These are phyloP conservation scores for Dasyprocta punctata DNA, from an alignment of 2,113 vertebrate genomes.

Conservation along the genomic window DNA sequence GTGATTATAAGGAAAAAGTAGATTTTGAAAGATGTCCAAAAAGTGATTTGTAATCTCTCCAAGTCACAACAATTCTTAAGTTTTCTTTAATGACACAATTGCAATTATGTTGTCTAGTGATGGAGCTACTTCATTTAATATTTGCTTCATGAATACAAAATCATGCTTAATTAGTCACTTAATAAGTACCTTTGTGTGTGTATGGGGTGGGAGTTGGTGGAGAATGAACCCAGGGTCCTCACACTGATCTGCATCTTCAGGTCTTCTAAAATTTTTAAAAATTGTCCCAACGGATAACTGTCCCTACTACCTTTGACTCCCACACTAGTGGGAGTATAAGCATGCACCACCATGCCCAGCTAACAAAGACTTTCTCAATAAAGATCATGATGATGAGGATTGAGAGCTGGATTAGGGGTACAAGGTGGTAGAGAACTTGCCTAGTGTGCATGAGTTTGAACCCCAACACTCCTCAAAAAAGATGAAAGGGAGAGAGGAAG, in stretches of 20 bases:
- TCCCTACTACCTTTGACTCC: not conserved
- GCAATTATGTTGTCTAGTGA: not conserved
- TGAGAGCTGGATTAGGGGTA: too few relatives aligned
- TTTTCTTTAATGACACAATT: slow-evolving; percentile 5
- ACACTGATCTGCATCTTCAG: not conserved
- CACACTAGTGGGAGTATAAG: not conserved
- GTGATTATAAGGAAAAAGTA: not conserved
- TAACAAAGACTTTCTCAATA: slow-evolving; percentile 1
- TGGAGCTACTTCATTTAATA: not conserved
- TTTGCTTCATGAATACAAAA: slow-evolving; percentile 12
- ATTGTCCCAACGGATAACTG: not conserved
- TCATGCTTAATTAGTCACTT: not conserved
- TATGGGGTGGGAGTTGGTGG: not conserved
- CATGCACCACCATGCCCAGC: not conserved
- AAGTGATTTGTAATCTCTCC: not conserved
- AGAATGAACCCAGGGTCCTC: not conserved
- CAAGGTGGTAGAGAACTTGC: too few relatives aligned
- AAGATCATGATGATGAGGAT: too few relatives aligned
- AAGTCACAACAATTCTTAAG: not conserved
- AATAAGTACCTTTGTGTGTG: not conserved
- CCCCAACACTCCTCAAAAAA: too few relatives aligned
- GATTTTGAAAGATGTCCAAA: not conserved
- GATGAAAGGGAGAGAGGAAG: not conserved
- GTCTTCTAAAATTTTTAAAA: not conserved
- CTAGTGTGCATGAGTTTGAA: too few relatives aligned